Evolutionary conservation across 2,113 vertebrate species (phyloP), one percentile per base, ranked within the genome.

Genomic region (Grantiella picta): DNA sequence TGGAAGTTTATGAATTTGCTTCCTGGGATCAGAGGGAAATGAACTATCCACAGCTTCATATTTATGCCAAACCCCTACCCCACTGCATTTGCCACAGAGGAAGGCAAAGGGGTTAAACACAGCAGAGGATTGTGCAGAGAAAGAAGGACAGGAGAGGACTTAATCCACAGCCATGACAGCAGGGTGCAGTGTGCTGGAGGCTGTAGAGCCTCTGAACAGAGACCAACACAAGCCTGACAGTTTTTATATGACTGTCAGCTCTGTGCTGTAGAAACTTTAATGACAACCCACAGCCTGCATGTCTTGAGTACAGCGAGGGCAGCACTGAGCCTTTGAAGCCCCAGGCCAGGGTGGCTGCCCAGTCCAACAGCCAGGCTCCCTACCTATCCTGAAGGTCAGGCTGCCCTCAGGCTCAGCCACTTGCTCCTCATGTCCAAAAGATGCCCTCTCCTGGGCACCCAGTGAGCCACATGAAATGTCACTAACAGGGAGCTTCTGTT

Each of bases 301-400:
- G 0, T n/a, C 73, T 50, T 1, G 0, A 15, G 38, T 29, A 7
- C 72, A 69, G 78, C 1, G 2, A 85, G 49, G 49, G 36, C 78
- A 95, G 70, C 78, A 69, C 49, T 7, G 33, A 69, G 75, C 45
- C 45, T 56, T 5, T 40, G 50, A 72, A 66, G 75, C 29, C 35
- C 21, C 35, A 36, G 69, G 47, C 31, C 54, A 57, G 63, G 21
- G 68, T 5, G 3, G 40, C 50, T 88, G 75, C 45, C 27, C n/a
- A 63, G 52, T 36, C n/a, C 5, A 4, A 61, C 64, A 59, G 64
- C 40, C 52, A 78, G 83, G 80, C 86, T 69, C 2, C 0, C 72
- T 81, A 83, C 56, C 92, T 68, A n/a, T 52, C 28, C 57, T 92
- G 84, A 94, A 94, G 93, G 95, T 95, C 93, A 87, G 75, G 22